phyloP scores from a whole-genome alignment of 2,797 vertebrate species.

The Rhodeus uyekii region DNA sequence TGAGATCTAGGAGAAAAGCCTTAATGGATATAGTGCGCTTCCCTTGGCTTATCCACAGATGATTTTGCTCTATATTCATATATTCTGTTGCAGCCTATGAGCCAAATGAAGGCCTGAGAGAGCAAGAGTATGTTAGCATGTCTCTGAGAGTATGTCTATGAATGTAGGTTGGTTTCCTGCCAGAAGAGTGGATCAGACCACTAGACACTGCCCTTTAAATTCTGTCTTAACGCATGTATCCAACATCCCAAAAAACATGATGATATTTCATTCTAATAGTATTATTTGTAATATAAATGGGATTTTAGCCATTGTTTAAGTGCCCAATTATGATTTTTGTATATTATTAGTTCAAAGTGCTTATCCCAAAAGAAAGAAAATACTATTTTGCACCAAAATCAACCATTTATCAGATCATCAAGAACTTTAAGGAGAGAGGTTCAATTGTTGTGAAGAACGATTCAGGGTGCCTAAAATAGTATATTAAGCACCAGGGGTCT shows the following conservation, averaged over 20 bases:
- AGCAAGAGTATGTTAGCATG: neutral
- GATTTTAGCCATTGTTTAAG: neutral
- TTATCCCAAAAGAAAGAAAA: too few species aligned
- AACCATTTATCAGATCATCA: too few species aligned
- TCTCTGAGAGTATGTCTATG: neutral
- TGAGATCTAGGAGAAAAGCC: conserved; percentile 4
- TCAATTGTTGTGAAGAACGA: too few species aligned
- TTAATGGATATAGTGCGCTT: neutral
- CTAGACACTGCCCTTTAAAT: neutral
- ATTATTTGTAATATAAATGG: neutral
- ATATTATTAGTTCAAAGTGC: too few species aligned
- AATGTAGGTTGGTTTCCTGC: neutral
- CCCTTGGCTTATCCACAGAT: neutral
- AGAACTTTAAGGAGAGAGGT: too few species aligned
- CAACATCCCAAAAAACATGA: neutral
- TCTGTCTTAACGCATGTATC: neutral
- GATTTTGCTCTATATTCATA: conserved; percentile 10
- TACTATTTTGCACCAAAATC: too few species aligned
- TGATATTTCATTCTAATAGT: neutral
- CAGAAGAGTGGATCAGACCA: neutral
- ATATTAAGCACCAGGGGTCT: too few species aligned
- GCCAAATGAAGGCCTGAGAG: conserved; percentile 1
- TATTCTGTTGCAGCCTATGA: neutral
- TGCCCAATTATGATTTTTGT: neutral
- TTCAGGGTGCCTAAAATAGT: too few species aligned